Conservation (phyloP, 2,113 vertebrate species). For the Mormyrus lacerda region DNA sequence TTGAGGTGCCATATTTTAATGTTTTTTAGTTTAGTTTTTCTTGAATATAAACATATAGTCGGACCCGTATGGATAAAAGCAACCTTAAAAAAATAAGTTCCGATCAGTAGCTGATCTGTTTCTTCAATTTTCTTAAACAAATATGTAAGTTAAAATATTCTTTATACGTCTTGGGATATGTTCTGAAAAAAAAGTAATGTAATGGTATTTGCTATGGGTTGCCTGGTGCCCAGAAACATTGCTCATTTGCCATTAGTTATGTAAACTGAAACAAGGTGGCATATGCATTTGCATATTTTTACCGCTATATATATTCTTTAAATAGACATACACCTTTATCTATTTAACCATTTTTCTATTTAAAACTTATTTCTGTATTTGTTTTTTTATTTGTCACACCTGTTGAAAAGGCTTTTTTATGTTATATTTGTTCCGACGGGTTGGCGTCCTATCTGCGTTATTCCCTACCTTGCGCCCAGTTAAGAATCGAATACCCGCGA, state of each 20-base stretch:
- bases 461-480: neutral
- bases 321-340: neutral
- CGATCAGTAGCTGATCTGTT: neutral
- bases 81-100: no score
- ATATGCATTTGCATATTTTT: neutral
- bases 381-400: neutral
- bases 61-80: no score
- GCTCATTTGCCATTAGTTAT: neutral
- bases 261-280: neutral
- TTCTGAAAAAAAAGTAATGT: neutral
- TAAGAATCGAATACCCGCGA: neutral
- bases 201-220: neutral
- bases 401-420: neutral
- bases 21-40: no score
- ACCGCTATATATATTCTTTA: neutral
- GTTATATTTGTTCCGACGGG: neutral
- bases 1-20: no score
- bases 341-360: neutral
- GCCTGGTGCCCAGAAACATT: neutral
- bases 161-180: neutral
- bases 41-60: no score
- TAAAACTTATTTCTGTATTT: neutral
- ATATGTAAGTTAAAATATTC: neutral
- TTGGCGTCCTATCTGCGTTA: neutral
- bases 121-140: neutral